phyloP scores from a whole-genome alignment of 1,140 invertebrate genomes.

The Papilio machaon region DNA sequence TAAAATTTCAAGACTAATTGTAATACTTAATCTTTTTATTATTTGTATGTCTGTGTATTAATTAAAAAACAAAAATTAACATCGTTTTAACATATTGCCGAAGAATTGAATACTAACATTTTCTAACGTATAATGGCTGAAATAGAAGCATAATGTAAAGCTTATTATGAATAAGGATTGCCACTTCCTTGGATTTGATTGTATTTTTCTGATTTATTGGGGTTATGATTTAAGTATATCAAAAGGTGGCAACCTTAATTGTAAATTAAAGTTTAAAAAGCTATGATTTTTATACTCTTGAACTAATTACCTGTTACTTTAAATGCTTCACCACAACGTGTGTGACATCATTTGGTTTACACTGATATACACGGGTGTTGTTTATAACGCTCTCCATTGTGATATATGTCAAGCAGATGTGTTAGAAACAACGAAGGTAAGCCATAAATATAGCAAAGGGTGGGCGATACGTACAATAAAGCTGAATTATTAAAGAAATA shows the following conservation, averaged over 20 bases:
- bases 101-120: background rate
- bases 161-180: background rate
- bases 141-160: background rate
- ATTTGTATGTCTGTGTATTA: background rate
- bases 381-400: slow-evolving; percentile 38
- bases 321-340: background rate
- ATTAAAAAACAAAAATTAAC: background rate
- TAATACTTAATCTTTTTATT: background rate
- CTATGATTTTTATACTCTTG: background rate
- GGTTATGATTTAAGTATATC: background rate
- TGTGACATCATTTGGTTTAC: slow-evolving; percentile 13
- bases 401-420: slow-evolving; percentile 46
- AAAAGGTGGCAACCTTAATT: background rate
- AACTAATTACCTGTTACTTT: slow-evolving; percentile 39
- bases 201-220: background rate
- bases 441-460: slow-evolving; percentile 78
- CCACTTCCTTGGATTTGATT: background rate
- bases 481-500: slow-evolving; percentile 79
- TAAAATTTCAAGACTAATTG: slow-evolving; percentile 15
- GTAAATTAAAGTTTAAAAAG: background rate
- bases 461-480: slow-evolving; percentile 79
- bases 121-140: no score
- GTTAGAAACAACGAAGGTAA: slow-evolving; percentile 69
- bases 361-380: slow-evolving; percentile 37
- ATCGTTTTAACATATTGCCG: background rate